Evolutionary conservation across 2,113 vertebrate species (phyloP).

Genomic region (Osmerus eperlanus): DNA sequence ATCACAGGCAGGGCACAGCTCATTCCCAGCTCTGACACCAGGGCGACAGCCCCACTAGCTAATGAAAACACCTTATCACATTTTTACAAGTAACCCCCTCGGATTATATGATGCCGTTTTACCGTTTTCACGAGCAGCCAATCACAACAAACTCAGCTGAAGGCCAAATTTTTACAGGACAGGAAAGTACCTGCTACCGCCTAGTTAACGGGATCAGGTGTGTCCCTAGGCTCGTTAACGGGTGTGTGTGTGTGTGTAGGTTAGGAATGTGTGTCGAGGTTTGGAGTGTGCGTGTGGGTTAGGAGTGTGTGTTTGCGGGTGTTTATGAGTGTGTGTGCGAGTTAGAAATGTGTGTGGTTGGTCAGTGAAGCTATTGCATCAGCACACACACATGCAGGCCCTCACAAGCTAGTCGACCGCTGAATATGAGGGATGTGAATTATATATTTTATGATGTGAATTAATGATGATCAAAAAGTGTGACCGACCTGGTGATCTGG

Average conservation of each 20-base stretch:
- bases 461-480: not conserved
- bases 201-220: conserved; percentile 24
- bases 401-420: not conserved
- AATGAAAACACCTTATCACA: conserved; percentile 34
- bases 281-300: too few species aligned
- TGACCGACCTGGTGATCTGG: not conserved
- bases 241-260: not conserved
- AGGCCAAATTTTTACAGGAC: not conserved
- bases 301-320: too few species aligned
- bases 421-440: not conserved
- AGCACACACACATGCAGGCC: not conserved
- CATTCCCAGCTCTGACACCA: too few species aligned
- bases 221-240: conserved; percentile 10
- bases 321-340: not conserved
- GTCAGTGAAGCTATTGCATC: conserved; percentile 1
- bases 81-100: conserved; percentile 34
- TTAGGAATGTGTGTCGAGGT: too few species aligned
- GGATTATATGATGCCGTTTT: conserved; percentile 19
- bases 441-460: not conserved
- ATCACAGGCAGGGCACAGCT: not conserved
- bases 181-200: conserved; percentile 11
- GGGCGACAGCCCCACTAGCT: too few species aligned
- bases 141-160: conserved; percentile 9
- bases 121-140: conserved; percentile 15
- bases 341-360: not conserved